Conservation (phyloP, 2,797 vertebrate species). For the Pseudomugil tenellus region DNA sequence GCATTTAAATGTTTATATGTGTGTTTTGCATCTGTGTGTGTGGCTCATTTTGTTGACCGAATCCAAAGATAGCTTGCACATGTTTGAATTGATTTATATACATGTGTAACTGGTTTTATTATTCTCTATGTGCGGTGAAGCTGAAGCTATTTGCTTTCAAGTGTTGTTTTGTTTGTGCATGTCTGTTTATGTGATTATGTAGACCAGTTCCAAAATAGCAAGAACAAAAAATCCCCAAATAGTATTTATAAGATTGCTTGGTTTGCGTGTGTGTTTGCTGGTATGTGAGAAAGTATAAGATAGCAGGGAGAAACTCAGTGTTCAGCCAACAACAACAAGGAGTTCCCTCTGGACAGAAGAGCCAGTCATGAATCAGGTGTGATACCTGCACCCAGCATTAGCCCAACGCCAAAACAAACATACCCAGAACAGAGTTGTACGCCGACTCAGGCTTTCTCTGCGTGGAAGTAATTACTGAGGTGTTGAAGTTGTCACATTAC, state of each 20-base stretch:
- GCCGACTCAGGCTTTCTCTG: slow-evolving; percentile 48
- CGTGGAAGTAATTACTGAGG: slow-evolving; percentile 75
- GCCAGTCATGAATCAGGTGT: slow-evolving; percentile 84
- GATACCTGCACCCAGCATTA: slow-evolving; percentile 76
- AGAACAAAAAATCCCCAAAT: slow-evolving; percentile 39
- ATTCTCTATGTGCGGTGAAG: slow-evolving; percentile 11
- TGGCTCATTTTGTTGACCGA: slow-evolving; percentile 27
- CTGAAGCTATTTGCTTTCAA: slow-evolving; percentile 8
- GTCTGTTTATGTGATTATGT: slow-evolving; percentile 17
- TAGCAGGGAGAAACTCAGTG: slow-evolving; percentile 50
- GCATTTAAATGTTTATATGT: slow-evolving; percentile 32
- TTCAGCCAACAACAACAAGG: slow-evolving; percentile 79
- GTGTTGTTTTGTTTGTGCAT: slow-evolving; percentile 15
- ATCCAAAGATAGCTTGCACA: slow-evolving; percentile 8
- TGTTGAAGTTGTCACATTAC: slow-evolving; percentile 78
- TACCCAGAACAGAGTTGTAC: slow-evolving; percentile 45
- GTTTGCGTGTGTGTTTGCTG: slow-evolving; percentile 17
- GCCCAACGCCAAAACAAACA: slow-evolving; percentile 80
- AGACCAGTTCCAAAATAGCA: slow-evolving; percentile 23
- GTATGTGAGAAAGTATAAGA: slow-evolving; percentile 49
- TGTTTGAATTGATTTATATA: slow-evolving; percentile 34
- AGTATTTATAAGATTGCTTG: slow-evolving; percentile 40
- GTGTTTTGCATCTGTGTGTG: slow-evolving; percentile 47
- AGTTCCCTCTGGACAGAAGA: slow-evolving; percentile 75
- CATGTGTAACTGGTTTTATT: not conserved